phyloP scores from a whole-genome alignment of 1,140 invertebrate genomes.

The Telenomus remus region DNA sequence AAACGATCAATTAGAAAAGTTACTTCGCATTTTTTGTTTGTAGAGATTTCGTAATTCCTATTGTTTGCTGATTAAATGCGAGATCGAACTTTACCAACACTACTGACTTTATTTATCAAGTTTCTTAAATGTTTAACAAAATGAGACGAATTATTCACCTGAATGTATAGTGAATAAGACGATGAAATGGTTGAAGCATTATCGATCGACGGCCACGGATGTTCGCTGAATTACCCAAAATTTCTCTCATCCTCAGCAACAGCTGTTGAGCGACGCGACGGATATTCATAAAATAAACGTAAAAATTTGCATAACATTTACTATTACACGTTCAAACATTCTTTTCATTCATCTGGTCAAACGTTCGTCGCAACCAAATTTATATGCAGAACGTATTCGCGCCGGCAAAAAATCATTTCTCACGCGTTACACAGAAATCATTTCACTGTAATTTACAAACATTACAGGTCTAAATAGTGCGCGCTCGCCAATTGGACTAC shows the following conservation, averaged over 20 bases:
- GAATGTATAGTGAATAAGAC: constrained; percentile 38
- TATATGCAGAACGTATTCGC: constrained; percentile 28
- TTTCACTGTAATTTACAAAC: constrained; percentile 20
- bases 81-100: constrained; percentile 30
- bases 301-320: constrained; percentile 57
- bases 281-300: constrained; percentile 59
- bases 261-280: constrained; percentile 51
- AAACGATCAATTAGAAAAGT: constrained; percentile 24
- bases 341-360: constrained; percentile 35
- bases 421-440: constrained; percentile 12
- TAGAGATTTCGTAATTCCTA: neutral
- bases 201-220: constrained; percentile 57
- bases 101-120: too few species aligned
- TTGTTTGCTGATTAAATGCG: constrained; percentile 28
- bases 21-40: neutral
- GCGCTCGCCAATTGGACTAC: neutral
- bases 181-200: constrained; percentile 56
- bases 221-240: constrained; percentile 57
- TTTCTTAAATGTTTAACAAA: too few species aligned
- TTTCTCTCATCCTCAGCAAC: constrained; percentile 55
- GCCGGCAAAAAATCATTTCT: constrained; percentile 15
- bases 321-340: constrained; percentile 39
- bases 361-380: constrained; percentile 22
- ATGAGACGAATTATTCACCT: neutral
- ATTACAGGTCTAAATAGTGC: constrained; percentile 18